Evolutionary conservation across 2,113 vertebrate genomes (phyloP), one percentile per base, ranked within the genome.

Genomic region (Lutjanus erythropterus): DNA sequence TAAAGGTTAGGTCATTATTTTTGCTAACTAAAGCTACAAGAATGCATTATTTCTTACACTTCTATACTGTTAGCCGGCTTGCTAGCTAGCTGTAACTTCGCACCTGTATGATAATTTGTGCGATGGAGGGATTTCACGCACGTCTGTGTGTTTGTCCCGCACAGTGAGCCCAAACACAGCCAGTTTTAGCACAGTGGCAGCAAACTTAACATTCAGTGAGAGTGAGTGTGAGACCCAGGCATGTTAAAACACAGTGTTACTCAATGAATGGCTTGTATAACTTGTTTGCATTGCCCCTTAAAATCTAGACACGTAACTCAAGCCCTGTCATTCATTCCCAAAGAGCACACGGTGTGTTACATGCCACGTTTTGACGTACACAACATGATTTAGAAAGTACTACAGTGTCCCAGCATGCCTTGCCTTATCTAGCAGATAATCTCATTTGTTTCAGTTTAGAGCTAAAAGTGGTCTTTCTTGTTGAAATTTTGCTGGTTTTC

Each of bases 181-280:
- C 19, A 11, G 8, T 0, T 12, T 21, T 37, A 80, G 64, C 60
- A 18, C 31, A 0, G 47, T 53, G 53, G 53, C 77, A 44, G 31
- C 77, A 62, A 62, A 61, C 10, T 1, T 19, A 46, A 25, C 35
- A 3, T 12, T 5, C 3, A 4, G 11, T 10, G 6, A 16, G 4
- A 11, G 9, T 0, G 9, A 12, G 12, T 19, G 31, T 19, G 31
- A n/a, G 3, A 16, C 44, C 2, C 9, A 31, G n/a, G 49, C 21
- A 33, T 35, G 78, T 50, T 55, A 56, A 50, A 53, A 9, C 41
- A 1, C 10, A 11, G 11, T 46, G 15, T 23, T 23, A 31, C 12
- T 4, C 39, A n/a, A 15, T 53, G 18, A 1, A 5, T 23, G 9
- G 7, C 15, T 89, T 72, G 65, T 85, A 59, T 60, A 71, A 75